phyloP scores from a whole-genome alignment of 1,140 invertebrate genomes.

The Zaprionus taronus region DNA sequence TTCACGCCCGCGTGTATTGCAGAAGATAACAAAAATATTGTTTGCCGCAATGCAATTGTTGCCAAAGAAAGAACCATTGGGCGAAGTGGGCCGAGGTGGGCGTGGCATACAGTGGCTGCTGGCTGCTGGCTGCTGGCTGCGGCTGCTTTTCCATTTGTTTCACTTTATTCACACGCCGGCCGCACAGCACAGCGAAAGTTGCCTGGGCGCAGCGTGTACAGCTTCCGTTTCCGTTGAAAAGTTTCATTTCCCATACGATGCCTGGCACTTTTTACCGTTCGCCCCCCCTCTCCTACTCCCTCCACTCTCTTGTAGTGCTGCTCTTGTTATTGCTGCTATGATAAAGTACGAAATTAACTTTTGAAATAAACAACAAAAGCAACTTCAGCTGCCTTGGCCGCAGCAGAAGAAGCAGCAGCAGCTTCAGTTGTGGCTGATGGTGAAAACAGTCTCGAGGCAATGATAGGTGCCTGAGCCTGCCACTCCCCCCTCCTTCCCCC shows the following conservation, averaged over 20 bases:
- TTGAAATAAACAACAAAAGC: slow-evolving; percentile 73
- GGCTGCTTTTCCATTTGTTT: slow-evolving; percentile 68
- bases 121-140: background rate
- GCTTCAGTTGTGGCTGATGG: background rate
- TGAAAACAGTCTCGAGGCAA: slow-evolving; percentile 35
- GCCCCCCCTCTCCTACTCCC: background rate
- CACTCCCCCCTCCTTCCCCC: background rate
- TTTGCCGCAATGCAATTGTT: slow-evolving; percentile 81
- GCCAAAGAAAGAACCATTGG: slow-evolving; percentile 62
- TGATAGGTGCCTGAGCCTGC: slow-evolving; percentile 44
- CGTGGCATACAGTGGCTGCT: background rate
- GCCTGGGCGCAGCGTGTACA: slow-evolving; percentile 64
- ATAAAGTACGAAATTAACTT: slow-evolving; percentile 81
- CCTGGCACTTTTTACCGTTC: slow-evolving; percentile 21
- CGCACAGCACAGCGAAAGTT: slow-evolving; percentile 35
- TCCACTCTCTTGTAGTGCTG: slow-evolving; percentile 5
- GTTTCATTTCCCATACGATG: slow-evolving; percentile 76
- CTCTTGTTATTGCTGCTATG: slow-evolving; percentile 44
- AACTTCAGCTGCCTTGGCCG: slow-evolving; percentile 29
- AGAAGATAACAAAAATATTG: slow-evolving; percentile 80
- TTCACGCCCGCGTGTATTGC: slow-evolving; percentile 46
- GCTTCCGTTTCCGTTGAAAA: slow-evolving; percentile 78
- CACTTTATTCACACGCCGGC: slow-evolving; percentile 78
- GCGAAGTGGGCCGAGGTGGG: background rate
- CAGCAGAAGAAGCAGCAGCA: background rate